A percentile compares a stretch with the other conserved stretches of the same genome.
phyloP scores from a whole-genome alignment of 2,113 vertebrate genomes.

The Bos taurus region ARS-UCD2.0 NC_037339.1:41368501-41369000 shows the following conservation, averaged over 20 bases:
- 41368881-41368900: background rate
- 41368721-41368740: background rate
- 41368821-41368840: background rate
- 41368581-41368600: background rate
- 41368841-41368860: background rate
- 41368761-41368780: no score
- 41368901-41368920: background rate
- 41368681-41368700: background rate
- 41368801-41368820: background rate
- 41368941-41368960: background rate
- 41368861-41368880: background rate
- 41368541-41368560: background rate
- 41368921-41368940: background rate
- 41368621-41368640: background rate
- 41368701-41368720: background rate
- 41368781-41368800: background rate
- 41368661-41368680: background rate
- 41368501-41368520: background rate
- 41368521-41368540: background rate
- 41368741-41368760: background rate
- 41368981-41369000: background rate
- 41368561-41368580: background rate
- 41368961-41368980: background rate
- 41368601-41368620: background rate
- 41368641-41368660: background rate